phyloP scores from a whole-genome alignment of 2,797 vertebrate species.

The Sciurus carolinensis region DNA sequence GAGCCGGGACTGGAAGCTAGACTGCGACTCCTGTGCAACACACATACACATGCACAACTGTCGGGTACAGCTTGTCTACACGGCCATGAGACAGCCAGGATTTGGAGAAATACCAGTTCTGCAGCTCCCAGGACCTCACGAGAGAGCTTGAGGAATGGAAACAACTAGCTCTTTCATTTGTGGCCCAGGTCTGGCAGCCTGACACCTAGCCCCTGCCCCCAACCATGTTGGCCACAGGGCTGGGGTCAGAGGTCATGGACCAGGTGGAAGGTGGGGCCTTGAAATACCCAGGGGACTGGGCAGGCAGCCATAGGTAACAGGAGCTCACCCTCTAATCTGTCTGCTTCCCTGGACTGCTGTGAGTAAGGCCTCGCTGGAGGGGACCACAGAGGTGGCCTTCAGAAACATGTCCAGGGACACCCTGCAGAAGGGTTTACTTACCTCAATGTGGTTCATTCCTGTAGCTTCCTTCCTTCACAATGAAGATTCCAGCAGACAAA shows the following conservation, averaged over 20 bases:
- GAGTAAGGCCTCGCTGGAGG: not conserved
- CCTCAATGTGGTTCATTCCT: not conserved
- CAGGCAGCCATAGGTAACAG: conserved; percentile 64
- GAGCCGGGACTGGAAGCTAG: conserved; percentile 1
- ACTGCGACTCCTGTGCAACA: not conserved
- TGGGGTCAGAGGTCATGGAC: conserved; percentile 62
- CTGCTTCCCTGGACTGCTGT: conserved; percentile 42
- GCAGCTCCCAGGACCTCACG: conserved; percentile 64
- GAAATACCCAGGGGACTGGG: conserved; percentile 57
- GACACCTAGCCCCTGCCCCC: not conserved
- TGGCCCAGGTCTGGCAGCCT: conserved; percentile 27
- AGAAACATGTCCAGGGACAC: not conserved
- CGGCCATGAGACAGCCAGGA: conserved; percentile 21
- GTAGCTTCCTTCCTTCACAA: conserved; percentile 28
- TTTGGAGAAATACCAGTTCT: conserved; percentile 80
- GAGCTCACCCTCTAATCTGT: conserved; percentile 25
- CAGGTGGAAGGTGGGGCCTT: conserved; percentile 72
- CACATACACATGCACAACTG: not conserved
- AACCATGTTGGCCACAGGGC: conserved; percentile 32
- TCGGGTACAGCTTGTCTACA: conserved; percentile 71
- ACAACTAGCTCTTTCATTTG: conserved; percentile 77
- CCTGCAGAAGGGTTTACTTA: not conserved
- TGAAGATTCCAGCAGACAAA: conserved; percentile 38
- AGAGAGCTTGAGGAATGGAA: conserved; percentile 43
- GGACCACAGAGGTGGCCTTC: not conserved